Conservation (phyloP, 2,113 vertebrate genomes). For the Boleophthalmus pectinirostris region DNA sequence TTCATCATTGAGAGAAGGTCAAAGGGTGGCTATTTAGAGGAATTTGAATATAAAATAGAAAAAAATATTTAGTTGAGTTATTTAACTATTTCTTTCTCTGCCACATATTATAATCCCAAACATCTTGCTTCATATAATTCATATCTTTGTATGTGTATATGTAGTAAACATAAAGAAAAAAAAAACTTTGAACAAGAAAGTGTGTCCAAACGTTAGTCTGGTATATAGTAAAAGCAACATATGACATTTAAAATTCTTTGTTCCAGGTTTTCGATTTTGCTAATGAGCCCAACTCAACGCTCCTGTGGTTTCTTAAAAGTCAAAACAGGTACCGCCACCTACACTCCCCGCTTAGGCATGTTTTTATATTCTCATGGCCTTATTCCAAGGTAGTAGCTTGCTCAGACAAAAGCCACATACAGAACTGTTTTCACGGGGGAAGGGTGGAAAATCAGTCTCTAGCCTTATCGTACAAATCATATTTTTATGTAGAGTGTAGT, state of each 20-base stretch:
- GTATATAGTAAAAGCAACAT: not conserved
- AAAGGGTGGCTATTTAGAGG: too few relatives aligned
- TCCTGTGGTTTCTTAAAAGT: slow-evolving; percentile 9
- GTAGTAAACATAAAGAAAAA: too few relatives aligned
- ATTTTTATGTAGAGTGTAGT: slow-evolving; percentile 7
- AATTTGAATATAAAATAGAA: too few relatives aligned
- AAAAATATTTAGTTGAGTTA: too few relatives aligned
- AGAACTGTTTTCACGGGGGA: not conserved
- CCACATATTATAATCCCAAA: too few relatives aligned
- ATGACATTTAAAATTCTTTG: not conserved
- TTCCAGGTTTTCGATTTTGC: not conserved
- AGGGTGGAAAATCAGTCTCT: slow-evolving; percentile 2
- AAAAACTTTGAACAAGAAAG: too few relatives aligned
- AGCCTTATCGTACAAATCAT: slow-evolving; percentile 9
- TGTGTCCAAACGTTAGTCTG: too few relatives aligned
- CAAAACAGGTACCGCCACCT: slow-evolving; percentile 36
- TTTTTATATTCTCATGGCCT: slow-evolving; percentile 13
- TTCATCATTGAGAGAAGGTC: too few relatives aligned
- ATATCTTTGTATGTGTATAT: too few relatives aligned
- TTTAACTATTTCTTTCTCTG: too few relatives aligned
- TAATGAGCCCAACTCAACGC: not conserved
- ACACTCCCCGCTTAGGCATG: slow-evolving; percentile 20
- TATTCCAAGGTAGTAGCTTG: slow-evolving; percentile 15
- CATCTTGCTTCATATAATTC: too few relatives aligned
- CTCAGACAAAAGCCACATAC: not conserved